Percentiles rank a stretch among this genome's conserved stretches.
phyloP scores from a whole-genome alignment of 2,888 invertebrate species.

The Drosophila sordidapex region DNA sequence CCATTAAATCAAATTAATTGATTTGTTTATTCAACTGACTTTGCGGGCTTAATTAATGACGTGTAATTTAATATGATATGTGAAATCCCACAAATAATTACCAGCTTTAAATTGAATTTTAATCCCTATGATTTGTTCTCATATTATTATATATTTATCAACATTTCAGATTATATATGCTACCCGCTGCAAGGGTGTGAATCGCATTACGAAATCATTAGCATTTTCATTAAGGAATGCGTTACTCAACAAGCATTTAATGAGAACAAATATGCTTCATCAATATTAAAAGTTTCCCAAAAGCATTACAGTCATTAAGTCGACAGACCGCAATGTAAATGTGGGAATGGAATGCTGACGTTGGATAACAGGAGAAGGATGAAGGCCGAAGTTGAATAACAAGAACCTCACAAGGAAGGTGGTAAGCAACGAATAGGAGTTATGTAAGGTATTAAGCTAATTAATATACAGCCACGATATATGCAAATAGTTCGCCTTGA shows the following conservation, averaged over 20 bases:
- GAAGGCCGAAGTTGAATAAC: not conserved
- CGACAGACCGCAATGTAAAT: not conserved
- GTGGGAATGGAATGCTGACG: not conserved
- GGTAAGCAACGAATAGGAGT: not conserved
- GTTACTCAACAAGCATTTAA: not conserved
- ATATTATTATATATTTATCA: not conserved
- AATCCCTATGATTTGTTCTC: not conserved
- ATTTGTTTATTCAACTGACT: not conserved
- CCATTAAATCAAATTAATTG: not conserved
- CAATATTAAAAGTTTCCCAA: not conserved
- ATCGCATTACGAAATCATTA: constrained; percentile 2
- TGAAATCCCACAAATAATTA: not conserved
- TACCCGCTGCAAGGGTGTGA: not conserved
- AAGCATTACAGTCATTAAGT: not conserved
- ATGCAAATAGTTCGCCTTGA: not conserved
- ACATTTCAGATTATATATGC: not conserved
- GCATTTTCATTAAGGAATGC: not conserved
- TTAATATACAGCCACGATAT: not conserved
- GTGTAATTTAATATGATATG: not conserved
- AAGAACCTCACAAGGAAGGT: too few species aligned
- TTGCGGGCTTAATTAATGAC: not conserved
- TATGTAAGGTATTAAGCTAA: not conserved
- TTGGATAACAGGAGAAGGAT: not conserved
- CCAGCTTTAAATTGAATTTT: not conserved
- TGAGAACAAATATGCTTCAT: not conserved